Evolutionary conservation across 2,888 invertebrate genomes (phyloP).

Genomic region (Pyrgus malvae): DNA sequence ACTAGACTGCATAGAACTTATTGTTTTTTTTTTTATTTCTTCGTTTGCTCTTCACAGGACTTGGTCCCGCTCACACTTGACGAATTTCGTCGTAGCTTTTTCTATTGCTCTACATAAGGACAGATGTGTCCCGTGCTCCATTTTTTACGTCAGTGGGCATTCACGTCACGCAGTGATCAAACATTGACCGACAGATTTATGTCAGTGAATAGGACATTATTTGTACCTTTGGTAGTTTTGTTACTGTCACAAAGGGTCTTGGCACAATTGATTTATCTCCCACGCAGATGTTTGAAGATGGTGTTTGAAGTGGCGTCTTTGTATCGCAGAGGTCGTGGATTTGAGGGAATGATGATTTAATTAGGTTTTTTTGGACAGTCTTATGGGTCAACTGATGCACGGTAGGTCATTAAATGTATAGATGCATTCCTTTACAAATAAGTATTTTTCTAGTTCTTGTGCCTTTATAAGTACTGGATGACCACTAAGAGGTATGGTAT

Average conservation of each 20-base stretch:
- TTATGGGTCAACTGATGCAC: too few relatives aligned
- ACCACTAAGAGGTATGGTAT: too few relatives aligned
- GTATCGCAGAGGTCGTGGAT: neutral
- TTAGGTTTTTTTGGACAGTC: neutral
- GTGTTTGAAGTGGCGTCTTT: constrained; percentile 1
- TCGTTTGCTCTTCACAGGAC: too few relatives aligned
- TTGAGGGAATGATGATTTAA: constrained; percentile 3
- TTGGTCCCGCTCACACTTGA: neutral
- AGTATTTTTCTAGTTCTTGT: too few relatives aligned
- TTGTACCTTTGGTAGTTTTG: constrained; percentile 34
- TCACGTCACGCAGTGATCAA: constrained; percentile 39
- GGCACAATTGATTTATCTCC: constrained; percentile 4
- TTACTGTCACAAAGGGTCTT: neutral
- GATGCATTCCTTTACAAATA: too few relatives aligned
- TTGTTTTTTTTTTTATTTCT: too few relatives aligned
- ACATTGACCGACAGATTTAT: constrained; percentile 43
- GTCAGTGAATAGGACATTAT: constrained; percentile 37
- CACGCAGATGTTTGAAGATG: neutral
- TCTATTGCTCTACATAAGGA: constrained; percentile 30
- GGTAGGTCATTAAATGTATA: too few relatives aligned
- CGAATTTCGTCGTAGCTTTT: neutral
- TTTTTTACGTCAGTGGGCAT: constrained; percentile 37
- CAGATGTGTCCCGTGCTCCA: constrained; percentile 38
- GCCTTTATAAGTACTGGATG: too few relatives aligned
- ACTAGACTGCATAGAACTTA: too few relatives aligned